Conservation (phyloP, 2,797 vertebrate genomes). For the Tinamus major region DNA sequence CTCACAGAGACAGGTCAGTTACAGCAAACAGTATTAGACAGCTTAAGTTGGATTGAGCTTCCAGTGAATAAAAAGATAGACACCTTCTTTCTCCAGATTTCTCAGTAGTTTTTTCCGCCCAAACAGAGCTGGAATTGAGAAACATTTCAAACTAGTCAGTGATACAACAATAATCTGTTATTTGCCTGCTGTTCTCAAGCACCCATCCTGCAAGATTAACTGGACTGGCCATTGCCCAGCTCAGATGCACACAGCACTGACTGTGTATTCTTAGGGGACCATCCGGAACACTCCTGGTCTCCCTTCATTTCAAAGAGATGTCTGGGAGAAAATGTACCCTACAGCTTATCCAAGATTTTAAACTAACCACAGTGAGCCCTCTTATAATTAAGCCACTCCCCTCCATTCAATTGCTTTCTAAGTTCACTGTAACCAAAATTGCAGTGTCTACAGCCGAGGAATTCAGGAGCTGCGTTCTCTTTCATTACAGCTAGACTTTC, state of each 20-base stretch:
- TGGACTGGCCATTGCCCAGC: neutral
- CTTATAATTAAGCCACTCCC: conserved; percentile 51
- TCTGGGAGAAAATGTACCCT: neutral
- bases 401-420: conserved; percentile 45
- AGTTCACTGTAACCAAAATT: conserved; percentile 49
- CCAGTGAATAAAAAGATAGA: neutral
- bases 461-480: conserved; percentile 24
- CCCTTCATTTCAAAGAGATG: conserved; percentile 6
- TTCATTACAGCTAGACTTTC: conserved; percentile 31
- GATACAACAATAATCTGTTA: neutral
- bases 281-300: neutral
- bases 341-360: neutral
- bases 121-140: neutral
- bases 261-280: neutral
- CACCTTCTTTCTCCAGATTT: neutral
- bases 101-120: neutral
- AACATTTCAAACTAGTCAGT: neutral
- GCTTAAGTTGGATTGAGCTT: conserved; percentile 3
- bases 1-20: conserved; percentile 29
- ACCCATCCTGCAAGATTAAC: neutral
- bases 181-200: neutral
- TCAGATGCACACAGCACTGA: neutral
- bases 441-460: neutral
- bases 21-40: conserved; percentile 41
- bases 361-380: conserved; percentile 5